phyloP scores from a whole-genome alignment of 2,888 invertebrate genomes.

The Zootermopsis nevadensis region DNA sequence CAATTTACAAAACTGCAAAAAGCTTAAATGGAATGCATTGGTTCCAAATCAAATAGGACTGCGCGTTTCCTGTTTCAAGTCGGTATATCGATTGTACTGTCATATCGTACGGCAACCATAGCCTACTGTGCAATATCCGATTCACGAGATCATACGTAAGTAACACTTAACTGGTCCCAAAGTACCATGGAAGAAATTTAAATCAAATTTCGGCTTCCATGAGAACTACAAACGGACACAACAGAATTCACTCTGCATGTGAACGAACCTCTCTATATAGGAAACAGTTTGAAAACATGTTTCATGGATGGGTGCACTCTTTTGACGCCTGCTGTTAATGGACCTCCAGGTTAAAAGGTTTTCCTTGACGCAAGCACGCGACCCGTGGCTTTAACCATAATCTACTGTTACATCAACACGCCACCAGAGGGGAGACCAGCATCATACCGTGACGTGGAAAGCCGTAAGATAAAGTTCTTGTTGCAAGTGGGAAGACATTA shows the following conservation, averaged over 20 bases:
- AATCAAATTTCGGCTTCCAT: not conserved
- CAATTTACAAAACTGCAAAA: no score
- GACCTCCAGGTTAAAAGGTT: conserved; percentile 38
- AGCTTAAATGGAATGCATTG: no score
- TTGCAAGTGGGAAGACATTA: conserved; percentile 33
- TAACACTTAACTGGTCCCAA: no score
- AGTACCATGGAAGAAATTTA: no score
- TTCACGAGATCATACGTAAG: no score
- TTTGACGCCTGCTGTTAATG: conserved; percentile 27
- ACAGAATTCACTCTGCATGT: not conserved
- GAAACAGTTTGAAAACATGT: conserved; percentile 18
- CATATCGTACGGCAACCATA: no score
- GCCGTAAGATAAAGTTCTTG: conserved; percentile 35
- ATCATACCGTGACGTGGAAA: conserved; percentile 30
- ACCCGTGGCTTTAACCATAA: conserved; percentile 33
- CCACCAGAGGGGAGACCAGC: conserved; percentile 32
- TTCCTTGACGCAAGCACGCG: conserved; percentile 27
- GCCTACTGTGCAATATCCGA: no score
- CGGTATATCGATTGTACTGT: no score
- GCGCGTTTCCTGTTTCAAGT: no score
- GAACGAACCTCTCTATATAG: not conserved
- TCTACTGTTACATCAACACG: conserved; percentile 38
- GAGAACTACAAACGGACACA: not conserved
- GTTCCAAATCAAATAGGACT: no score
- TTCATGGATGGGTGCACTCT: conserved; percentile 15